Conservation (phyloP, 2,113 vertebrate genomes). For the Notechis scutatus region DNA sequence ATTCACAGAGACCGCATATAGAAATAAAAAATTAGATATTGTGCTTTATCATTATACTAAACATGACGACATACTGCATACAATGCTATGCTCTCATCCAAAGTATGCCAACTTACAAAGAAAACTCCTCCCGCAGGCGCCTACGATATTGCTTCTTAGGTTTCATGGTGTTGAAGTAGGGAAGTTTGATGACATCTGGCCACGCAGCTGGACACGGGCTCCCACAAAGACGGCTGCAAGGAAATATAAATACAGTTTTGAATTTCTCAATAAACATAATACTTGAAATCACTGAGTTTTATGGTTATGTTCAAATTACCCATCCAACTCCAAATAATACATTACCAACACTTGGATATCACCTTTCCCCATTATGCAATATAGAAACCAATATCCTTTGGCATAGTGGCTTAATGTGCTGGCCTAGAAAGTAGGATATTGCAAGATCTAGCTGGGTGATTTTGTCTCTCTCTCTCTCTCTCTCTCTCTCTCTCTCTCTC, state of each 20-base stretch:
- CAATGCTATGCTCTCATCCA: neutral
- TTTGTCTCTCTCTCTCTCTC: neutral
- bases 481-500: too few relatives aligned
- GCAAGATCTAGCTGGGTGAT: neutral
- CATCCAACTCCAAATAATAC: neutral
- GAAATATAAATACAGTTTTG: neutral
- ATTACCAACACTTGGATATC: neutral
- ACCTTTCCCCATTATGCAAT: neutral
- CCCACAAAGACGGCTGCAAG: conserved; percentile 89
- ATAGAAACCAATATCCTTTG: neutral
- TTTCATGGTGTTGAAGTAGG: conserved; percentile 98
- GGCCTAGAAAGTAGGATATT: neutral
- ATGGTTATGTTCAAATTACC: neutral
- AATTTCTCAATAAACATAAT: neutral
- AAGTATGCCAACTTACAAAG: conserved; percentile 77
- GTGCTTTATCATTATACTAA: neutral
- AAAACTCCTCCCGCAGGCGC: conserved; percentile 92
- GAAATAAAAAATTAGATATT: neutral
- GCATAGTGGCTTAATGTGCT: neutral
- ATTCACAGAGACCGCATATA: neutral
- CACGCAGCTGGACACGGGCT: conserved; percentile 94
- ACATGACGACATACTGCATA: neutral
- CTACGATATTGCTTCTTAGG: conserved; percentile 98
- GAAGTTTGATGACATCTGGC: conserved; percentile 97
- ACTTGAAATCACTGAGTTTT: neutral